Percentiles rank a stretch among this genome's conserved stretches.
These are phyloP conservation scores for Pedicia rivosa DNA, from an alignment of 2,888 invertebrate genomes.

Conservation along the genomic window DNA sequence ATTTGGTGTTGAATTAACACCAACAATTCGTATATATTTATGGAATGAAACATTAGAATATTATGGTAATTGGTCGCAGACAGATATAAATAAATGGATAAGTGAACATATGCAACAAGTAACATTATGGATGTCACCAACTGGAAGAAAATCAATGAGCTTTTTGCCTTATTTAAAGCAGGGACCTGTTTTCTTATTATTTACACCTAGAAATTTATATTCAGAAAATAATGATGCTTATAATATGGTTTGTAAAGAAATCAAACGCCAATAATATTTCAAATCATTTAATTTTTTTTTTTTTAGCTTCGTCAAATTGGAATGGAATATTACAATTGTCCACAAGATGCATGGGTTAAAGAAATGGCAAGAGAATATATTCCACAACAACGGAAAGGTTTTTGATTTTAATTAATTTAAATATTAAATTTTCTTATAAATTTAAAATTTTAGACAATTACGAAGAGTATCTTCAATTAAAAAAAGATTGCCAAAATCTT, in stretches of 20 bases:
- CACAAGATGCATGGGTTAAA: conserved; percentile 32
- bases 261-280: conserved; percentile 7
- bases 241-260: conserved; percentile 55
- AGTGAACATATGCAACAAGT: conserved; percentile 41
- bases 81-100: conserved; percentile 43
- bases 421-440: neutral
- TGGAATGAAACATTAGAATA: conserved; percentile 57
- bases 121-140: conserved; percentile 49
- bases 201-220: conserved; percentile 63
- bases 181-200: conserved; percentile 58
- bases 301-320: conserved; percentile 54
- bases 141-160: conserved; percentile 50
- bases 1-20: conserved; percentile 34
- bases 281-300: conserved; percentile 9
- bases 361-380: conserved; percentile 27
- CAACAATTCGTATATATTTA: conserved; percentile 41
- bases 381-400: conserved; percentile 9
- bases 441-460: neutral
- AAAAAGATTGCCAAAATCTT: conserved; percentile 4
- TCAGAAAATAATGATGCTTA: conserved; percentile 46
- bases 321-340: conserved; percentile 55
- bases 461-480: conserved; percentile 4
- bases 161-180: conserved; percentile 50
- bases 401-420: neutral
- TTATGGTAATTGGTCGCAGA: conserved; percentile 28